Percentiles rank a stretch among this genome's conserved stretches.
Conservation (phyloP, 1,140 invertebrate genomes). For the Charaxes varanes region DNA sequence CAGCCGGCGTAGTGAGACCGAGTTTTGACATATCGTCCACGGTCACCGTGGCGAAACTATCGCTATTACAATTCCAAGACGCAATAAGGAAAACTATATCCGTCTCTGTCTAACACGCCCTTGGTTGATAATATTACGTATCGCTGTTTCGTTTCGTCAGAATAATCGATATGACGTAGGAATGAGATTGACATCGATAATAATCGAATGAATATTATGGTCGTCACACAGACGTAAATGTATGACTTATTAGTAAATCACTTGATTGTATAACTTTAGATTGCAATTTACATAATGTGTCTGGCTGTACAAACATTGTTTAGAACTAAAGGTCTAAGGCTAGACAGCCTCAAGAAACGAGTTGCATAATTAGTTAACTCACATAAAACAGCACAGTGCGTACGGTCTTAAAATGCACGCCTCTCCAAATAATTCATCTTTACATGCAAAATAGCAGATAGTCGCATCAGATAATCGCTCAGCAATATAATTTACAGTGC, state of each 20-base stretch:
- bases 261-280: conserved; percentile 1
- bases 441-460: too few relatives aligned
- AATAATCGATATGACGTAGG: conserved; percentile 13
- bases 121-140: conserved; percentile 27
- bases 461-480: too few relatives aligned
- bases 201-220: conserved; percentile 5
- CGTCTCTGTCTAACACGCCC: conserved; percentile 31
- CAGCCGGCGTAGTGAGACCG: conserved; percentile 14
- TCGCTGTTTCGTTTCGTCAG: conserved; percentile 24
- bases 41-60: conserved; percentile 46
- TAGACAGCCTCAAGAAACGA: too few relatives aligned
- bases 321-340: too few relatives aligned
- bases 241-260: background rate
- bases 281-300: conserved; percentile 5
- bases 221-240: conserved; percentile 3
- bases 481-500: too few relatives aligned
- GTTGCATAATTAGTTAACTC: too few relatives aligned
- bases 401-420: too few relatives aligned
- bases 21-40: conserved; percentile 46
- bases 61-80: conserved; percentile 35
- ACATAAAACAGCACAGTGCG: too few relatives aligned
- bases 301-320: too few relatives aligned
- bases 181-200: conserved; percentile 4
- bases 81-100: conserved; percentile 24
- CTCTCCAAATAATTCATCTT: too few relatives aligned